Evolutionary conservation across 2,797 vertebrate species (phyloP).

Genomic region (Sebastes jordani): DNA sequence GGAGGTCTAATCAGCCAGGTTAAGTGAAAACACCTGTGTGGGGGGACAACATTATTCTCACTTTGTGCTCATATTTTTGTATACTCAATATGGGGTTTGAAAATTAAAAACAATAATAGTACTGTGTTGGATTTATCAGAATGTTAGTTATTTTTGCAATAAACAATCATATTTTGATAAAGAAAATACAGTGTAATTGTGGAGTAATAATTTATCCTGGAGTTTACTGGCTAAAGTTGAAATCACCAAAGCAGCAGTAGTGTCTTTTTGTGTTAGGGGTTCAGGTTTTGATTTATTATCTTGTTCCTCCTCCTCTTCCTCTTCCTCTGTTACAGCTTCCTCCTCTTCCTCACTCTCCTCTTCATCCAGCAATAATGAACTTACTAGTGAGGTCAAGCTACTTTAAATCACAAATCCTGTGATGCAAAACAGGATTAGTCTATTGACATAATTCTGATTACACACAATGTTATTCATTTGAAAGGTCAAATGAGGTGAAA

Average conservation of each 20-base stretch:
- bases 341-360: too few relatives aligned
- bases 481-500: neutral
- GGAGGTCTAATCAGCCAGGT: neutral
- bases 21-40: constrained; percentile 3
- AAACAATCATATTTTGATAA: neutral
- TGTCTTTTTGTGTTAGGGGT: neutral
- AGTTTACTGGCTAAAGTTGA: neutral
- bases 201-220: neutral
- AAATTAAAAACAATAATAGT: neutral
- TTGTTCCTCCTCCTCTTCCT: too few relatives aligned
- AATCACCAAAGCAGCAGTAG: neutral
- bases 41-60: neutral
- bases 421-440: neutral
- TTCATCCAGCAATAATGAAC: neutral
- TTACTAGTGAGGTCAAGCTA: neutral
- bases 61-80: neutral
- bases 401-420: neutral
- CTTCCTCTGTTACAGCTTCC: too few relatives aligned
- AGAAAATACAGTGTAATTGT: neutral
- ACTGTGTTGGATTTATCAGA: neutral
- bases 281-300: too few relatives aligned
- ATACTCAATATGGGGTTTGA: neutral
- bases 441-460: neutral
- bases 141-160: constrained; percentile 1
- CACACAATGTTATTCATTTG: neutral